Conservation (phyloP, 1,140 invertebrate genomes). For the Penaeus chinensis region DNA sequence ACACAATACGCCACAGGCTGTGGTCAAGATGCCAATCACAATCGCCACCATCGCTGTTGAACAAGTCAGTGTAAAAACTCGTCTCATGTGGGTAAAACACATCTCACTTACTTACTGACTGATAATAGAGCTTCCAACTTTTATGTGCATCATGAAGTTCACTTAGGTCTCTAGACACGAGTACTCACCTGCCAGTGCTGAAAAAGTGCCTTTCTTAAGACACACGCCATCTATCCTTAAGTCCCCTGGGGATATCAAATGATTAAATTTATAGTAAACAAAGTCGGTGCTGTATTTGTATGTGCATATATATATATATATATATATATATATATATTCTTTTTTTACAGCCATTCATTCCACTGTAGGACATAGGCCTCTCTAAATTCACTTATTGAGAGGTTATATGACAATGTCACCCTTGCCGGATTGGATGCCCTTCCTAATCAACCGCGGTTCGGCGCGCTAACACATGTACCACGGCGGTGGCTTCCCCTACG, state of each 20-base stretch:
- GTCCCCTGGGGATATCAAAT: slow-evolving; percentile 29
- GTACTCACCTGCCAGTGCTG: slow-evolving; percentile 50
- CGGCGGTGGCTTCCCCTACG: too few species aligned
- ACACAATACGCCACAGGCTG: slow-evolving; percentile 56
- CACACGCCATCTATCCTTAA: slow-evolving; percentile 27
- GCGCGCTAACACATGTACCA: too few species aligned
- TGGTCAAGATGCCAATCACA: slow-evolving; percentile 49
- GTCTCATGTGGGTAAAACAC: neutral
- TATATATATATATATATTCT: too few species aligned
- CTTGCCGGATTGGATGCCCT: too few species aligned
- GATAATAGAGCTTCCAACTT: neutral
- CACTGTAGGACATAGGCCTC: too few species aligned
- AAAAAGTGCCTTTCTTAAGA: slow-evolving; percentile 53
- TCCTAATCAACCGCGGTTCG: too few species aligned
- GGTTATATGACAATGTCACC: too few species aligned
- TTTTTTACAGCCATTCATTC: too few species aligned
- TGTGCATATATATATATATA: too few species aligned
- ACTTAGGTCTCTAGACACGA: neutral
- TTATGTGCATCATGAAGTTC: neutral
- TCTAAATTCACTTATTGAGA: too few species aligned
- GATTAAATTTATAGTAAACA: neutral
- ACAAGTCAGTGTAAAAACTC: neutral
- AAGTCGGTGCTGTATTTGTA: neutral
- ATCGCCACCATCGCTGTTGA: slow-evolving; percentile 45
- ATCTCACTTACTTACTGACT: neutral